Evolutionary conservation across 2,113 vertebrate genomes (phyloP), one percentile per base, ranked within the genome.

Genomic region (Calcarius ornatus): DNA sequence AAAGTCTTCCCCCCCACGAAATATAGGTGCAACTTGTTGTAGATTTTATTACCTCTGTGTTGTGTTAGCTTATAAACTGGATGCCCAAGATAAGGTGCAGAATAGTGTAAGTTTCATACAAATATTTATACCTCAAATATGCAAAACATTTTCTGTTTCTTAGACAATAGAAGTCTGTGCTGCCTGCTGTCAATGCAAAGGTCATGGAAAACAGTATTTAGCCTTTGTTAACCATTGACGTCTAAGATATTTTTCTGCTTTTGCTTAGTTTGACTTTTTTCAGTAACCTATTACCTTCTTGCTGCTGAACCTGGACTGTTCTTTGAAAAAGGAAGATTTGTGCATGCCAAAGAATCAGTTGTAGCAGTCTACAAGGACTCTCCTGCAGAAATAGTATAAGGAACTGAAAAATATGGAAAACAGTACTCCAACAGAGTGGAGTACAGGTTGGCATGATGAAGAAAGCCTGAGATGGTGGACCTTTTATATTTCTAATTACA

Each of bases 121-220:
- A 83, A 78, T 79, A 71, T 73, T 81, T 91, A 24, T 88, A 60
- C 88, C 51, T 75, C 54, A 64, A 81, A 60, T 59, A 84, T 60
- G 72, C 54, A 92, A 95, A 95, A 48, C 18, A 22, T 65, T 93
- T 95, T 94, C 45, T 91, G 25, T 61, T 68, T 89, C 31, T 68
- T 59, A 79, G n/a, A 87, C 70, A 89, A 91, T 87, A 54, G 78
- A 53, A 80, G 31, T 78, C 84, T 89, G 48, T 92, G 68, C 64
- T 94, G 95, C 63, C 43, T 91, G 56, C 63, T 88, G 70, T 80
- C 66, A 66, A 28, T 59, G 78, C 69, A 87, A 86, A 77, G 61
- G 90, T 70, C 40, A 42, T 88, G 77, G 82, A 93, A 92, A 95
- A 88, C 30, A 66, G 53, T 63, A 59, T 64, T 94, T 47, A 94